These are phyloP conservation scores for Xestobium rufovillosum DNA, from an alignment of 2,888 invertebrate species.

Conservation along the genomic window DNA sequence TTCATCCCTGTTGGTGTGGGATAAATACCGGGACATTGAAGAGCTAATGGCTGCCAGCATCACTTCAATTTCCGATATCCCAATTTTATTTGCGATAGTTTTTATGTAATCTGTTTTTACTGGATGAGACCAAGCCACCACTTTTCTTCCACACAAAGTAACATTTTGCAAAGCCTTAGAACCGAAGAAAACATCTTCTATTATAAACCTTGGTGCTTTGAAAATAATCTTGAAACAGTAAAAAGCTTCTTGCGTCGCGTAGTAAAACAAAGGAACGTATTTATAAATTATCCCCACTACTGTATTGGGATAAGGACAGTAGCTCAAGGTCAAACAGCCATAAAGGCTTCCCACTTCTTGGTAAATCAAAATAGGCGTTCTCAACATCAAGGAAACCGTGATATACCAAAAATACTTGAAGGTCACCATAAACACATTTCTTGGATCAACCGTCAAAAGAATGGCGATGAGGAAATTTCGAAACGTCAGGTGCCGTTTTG, in stretches of 20 bases:
- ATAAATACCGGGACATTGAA: conserved; percentile 55
- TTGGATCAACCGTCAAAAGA: conserved; percentile 42
- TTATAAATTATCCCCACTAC: conserved; percentile 36
- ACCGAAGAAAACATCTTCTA: conserved; percentile 53
- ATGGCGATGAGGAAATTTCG: conserved; percentile 37
- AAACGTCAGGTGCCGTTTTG: conserved; percentile 32
- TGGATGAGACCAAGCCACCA: conserved; percentile 63
- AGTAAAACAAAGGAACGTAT: conserved; percentile 44
- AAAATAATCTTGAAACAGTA: conserved; percentile 42
- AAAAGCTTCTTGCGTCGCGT: conserved; percentile 41
- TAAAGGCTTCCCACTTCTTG: conserved; percentile 43
- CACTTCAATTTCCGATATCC: conserved; percentile 57
- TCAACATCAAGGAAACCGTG: conserved; percentile 26
- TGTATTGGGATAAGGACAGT: conserved; percentile 39
- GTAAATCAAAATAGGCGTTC: conserved; percentile 39
- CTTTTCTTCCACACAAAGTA: conserved; percentile 63
- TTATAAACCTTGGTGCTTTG: conserved; percentile 46
- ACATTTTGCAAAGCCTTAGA: conserved; percentile 52
- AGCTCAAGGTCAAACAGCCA: conserved; percentile 33
- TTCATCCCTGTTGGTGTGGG: conserved; percentile 27
- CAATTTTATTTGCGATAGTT: conserved; percentile 51
- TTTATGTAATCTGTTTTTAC: conserved; percentile 51
- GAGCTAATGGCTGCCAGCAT: conserved; percentile 56
- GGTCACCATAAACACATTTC: conserved; percentile 36
- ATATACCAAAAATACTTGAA: conserved; percentile 37